phyloP scores from a whole-genome alignment of 1,140 invertebrate species.

The Nephotettix cincticeps region DNA sequence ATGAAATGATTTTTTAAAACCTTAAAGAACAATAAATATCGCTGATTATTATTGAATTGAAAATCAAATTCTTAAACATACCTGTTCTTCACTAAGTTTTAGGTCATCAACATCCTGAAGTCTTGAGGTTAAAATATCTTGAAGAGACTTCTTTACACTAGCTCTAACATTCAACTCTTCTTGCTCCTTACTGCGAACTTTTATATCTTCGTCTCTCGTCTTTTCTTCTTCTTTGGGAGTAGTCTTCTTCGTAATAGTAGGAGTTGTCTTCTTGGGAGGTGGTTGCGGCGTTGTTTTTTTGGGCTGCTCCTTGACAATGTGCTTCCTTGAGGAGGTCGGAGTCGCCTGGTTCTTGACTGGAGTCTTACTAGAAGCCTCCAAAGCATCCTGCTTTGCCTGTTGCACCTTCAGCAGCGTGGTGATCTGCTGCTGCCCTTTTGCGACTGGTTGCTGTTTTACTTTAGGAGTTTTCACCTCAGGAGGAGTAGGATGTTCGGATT shows the following conservation, averaged over 20 bases:
- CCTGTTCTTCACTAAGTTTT: constrained; percentile 64
- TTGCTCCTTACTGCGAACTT: neutral
- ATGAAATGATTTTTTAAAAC: too few relatives aligned
- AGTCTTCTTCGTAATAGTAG: neutral
- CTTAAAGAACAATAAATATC: too few relatives aligned
- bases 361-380: neutral
- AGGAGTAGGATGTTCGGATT: neutral
- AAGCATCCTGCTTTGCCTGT: neutral
- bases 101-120: constrained; percentile 63
- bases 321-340: constrained; percentile 8
- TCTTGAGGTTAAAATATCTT: constrained; percentile 64
- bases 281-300: neutral
- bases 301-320: neutral
- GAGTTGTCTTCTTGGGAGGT: constrained; percentile 3
- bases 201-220: neutral
- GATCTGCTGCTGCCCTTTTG: constrained; percentile 22
- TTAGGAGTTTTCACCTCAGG: neutral
- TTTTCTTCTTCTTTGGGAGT: constrained; percentile 55
- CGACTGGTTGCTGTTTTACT: neutral
- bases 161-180: constrained; percentile 55
- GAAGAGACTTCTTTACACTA: constrained; percentile 77
- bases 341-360: neutral
- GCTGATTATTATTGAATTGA: too few relatives aligned
- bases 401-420: constrained; percentile 7
- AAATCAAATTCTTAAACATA: too few relatives aligned